Conservation (phyloP, 1,140 invertebrate species). For the Lasaia peninsularis region DNA sequence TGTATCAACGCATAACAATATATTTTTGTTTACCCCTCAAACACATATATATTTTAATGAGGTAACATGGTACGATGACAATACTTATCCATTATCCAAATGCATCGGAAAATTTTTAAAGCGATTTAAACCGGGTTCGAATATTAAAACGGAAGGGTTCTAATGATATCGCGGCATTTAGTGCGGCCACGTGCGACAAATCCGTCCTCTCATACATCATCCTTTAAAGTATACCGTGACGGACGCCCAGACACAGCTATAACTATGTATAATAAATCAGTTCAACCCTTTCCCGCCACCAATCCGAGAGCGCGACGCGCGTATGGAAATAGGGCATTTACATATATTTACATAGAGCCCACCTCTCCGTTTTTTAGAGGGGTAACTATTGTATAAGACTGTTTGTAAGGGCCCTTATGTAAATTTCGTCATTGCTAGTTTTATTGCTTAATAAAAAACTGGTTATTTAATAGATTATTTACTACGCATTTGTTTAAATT, state of each 20-base stretch:
- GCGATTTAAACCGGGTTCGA: not conserved
- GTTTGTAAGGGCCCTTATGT: not conserved
- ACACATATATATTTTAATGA: no score
- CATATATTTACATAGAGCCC: constrained; percentile 32
- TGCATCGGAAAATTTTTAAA: constrained; percentile 4
- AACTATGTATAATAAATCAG: constrained; percentile 15
- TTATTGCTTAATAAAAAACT: no score
- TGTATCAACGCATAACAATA: no score
- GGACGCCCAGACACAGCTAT: constrained; percentile 16
- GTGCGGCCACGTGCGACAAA: not conserved
- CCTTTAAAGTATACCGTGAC: constrained; percentile 15
- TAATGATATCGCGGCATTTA: constrained; percentile 1
- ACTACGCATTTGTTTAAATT: no score
- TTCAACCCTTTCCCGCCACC: constrained; percentile 19
- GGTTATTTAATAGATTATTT: no score
- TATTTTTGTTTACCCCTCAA: no score
- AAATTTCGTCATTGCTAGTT: not conserved
- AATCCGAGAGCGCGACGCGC: constrained; percentile 7
- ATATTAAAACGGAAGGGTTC: not conserved
- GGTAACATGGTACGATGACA: no score
- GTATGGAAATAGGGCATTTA: constrained; percentile 29
- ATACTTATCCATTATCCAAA: not conserved
- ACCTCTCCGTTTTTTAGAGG: constrained; percentile 28
- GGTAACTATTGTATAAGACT: constrained; percentile 20
- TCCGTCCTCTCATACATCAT: constrained; percentile 13